These are phyloP conservation scores for Chrosomus eos DNA, from an alignment of 2,797 vertebrate genomes.

Conservation along the genomic window DNA sequence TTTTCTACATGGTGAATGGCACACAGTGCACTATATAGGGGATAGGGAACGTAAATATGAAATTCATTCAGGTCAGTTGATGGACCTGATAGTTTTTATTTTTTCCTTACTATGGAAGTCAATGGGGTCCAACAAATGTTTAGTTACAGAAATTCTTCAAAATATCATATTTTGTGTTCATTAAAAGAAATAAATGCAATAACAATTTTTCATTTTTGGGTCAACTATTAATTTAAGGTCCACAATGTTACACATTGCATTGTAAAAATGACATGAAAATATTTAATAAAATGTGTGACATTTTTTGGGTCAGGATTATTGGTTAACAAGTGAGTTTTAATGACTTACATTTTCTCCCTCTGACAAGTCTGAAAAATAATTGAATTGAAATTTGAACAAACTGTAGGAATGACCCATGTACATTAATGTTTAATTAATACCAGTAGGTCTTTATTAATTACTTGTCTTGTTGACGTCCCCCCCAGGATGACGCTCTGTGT, in stretches of 20 bases:
- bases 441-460: slow-evolving; percentile 19
- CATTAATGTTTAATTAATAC: neutral
- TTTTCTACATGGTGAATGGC: too few relatives aligned
- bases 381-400: neutral
- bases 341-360: neutral
- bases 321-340: neutral
- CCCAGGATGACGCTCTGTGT: slow-evolving; percentile 8
- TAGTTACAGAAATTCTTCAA: too few relatives aligned
- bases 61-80: too few relatives aligned
- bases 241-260: neutral
- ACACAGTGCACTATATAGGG: too few relatives aligned
- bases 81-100: too few relatives aligned
- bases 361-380: neutral
- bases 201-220: too few relatives aligned
- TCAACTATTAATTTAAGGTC: too few relatives aligned
- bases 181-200: too few relatives aligned
- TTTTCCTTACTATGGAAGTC: too few relatives aligned
- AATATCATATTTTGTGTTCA: too few relatives aligned
- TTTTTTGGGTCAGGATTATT: neutral
- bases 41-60: too few relatives aligned
- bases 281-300: neutral
- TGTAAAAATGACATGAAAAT: neutral
- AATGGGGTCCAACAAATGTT: too few relatives aligned
- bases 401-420: neutral
- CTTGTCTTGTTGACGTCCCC: slow-evolving; percentile 8